Evolutionary conservation across 2,113 vertebrate species (phyloP).

Genomic region (Cyphomyrus plagiostoma): DNA sequence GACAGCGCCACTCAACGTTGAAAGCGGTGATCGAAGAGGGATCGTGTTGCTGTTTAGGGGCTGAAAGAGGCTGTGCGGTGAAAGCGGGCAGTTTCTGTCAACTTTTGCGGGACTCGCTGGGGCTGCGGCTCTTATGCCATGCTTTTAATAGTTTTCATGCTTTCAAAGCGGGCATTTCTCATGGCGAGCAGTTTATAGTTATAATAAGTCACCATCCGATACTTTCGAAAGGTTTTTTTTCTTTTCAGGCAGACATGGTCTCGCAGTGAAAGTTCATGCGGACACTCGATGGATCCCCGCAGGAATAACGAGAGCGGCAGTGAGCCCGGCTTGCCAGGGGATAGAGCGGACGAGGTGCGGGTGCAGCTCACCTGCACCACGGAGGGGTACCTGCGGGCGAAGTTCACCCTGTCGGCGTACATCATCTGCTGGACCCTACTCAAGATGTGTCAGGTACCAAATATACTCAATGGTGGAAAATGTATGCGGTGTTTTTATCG

Average conservation of each 20-base stretch:
- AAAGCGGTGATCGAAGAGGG: neutral
- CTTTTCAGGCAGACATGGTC: neutral
- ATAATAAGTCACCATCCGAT: neutral
- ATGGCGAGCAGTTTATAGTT: neutral
- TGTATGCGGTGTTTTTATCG: neutral
- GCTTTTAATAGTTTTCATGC: neutral
- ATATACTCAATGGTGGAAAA: neutral
- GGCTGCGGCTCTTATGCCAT: neutral
- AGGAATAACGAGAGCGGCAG: neutral
- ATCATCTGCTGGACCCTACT: slow-evolving; percentile 58
- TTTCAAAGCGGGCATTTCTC: neutral
- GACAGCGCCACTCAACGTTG: neutral
- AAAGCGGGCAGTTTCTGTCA: neutral
- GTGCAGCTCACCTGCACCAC: slow-evolving; percentile 41
- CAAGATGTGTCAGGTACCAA: slow-evolving; percentile 64
- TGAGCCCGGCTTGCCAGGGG: neutral
- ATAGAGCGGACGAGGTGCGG: slow-evolving; percentile 40
- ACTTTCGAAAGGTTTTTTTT: neutral
- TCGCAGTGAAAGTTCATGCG: neutral
- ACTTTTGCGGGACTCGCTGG: neutral
- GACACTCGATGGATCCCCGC: neutral
- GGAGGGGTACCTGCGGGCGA: slow-evolving; percentile 49
- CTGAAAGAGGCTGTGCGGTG: neutral
- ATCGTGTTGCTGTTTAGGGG: neutral
- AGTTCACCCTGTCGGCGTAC: slow-evolving; percentile 49